Evolutionary conservation across 2,888 invertebrate species (phyloP).

Genomic region (Diarsia mendica): DNA sequence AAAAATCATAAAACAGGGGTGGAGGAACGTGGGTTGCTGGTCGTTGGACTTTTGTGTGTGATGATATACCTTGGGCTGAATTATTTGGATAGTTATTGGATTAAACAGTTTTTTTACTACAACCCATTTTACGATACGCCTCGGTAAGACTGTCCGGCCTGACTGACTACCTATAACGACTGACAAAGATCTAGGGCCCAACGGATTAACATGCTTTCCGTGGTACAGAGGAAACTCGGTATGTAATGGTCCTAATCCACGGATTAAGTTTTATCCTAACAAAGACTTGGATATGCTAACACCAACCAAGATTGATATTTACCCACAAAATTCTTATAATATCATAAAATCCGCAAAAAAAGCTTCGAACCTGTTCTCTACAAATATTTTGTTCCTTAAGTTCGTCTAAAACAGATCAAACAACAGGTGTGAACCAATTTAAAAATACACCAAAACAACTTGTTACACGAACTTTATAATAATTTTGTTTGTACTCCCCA

Average conservation of each 20-base stretch:
- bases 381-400: background rate
- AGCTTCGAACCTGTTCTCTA: background rate
- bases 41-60: constrained; percentile 10
- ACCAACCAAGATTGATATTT: no score
- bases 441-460: constrained; percentile 44
- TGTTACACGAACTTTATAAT: constrained; percentile 15
- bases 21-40: constrained; percentile 51
- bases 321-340: no score
- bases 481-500: constrained; percentile 24
- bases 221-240: background rate
- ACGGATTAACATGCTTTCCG: background rate
- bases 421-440: constrained; percentile 31
- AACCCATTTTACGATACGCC: no score
- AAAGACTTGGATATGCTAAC: no score
- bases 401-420: constrained; percentile 6
- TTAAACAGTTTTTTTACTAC: background rate
- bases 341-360: no score
- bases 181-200: background rate
- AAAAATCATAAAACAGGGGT: constrained; percentile 65
- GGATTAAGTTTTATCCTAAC: no score
- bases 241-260: background rate
- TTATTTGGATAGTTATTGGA: background rate
- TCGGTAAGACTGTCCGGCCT: background rate
- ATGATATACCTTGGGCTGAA: constrained; percentile 1
- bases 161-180: background rate